These are phyloP conservation scores for Halcyon chelicuti DNA, from an alignment of 2,797 vertebrate genomes.

Conservation along the genomic window DNA sequence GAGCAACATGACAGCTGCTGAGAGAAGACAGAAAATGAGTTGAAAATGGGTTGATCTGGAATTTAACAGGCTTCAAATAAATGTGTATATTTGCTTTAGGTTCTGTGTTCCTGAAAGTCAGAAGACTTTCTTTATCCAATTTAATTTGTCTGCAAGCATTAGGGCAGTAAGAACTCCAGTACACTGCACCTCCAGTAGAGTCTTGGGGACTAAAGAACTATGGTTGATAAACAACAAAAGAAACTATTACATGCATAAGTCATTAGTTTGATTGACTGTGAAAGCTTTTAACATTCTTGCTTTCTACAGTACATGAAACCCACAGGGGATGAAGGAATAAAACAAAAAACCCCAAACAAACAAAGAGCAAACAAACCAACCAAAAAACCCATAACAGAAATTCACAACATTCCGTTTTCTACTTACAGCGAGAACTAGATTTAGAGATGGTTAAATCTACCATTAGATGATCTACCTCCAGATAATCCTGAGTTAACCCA, in stretches of 20 bases:
- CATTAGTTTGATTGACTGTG: neutral
- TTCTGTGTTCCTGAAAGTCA: neutral
- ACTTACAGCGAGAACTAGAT: neutral
- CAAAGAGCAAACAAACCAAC: neutral
- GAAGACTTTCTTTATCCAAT: neutral
- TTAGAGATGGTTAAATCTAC: neutral
- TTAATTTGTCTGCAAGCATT: neutral
- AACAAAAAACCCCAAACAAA: too few relatives aligned
- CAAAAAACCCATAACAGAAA: too few relatives aligned
- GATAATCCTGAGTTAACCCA: neutral
- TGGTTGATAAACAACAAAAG: neutral
- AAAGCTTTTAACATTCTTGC: neutral
- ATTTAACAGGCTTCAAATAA: neutral
- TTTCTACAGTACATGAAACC: neutral
- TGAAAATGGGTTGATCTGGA: neutral
- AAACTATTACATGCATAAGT: accelerated
- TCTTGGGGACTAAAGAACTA: neutral
- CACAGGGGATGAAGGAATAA: too few relatives aligned
- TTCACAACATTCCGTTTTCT: neutral
- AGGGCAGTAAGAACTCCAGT: neutral
- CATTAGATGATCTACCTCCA: neutral
- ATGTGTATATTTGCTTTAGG: neutral
- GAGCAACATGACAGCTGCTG: neutral
- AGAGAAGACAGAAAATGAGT: neutral
- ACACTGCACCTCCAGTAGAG: neutral